Evolutionary conservation across 2,888 invertebrate species (phyloP).

Genomic region (Synanthedon andrenaeformis): DNA sequence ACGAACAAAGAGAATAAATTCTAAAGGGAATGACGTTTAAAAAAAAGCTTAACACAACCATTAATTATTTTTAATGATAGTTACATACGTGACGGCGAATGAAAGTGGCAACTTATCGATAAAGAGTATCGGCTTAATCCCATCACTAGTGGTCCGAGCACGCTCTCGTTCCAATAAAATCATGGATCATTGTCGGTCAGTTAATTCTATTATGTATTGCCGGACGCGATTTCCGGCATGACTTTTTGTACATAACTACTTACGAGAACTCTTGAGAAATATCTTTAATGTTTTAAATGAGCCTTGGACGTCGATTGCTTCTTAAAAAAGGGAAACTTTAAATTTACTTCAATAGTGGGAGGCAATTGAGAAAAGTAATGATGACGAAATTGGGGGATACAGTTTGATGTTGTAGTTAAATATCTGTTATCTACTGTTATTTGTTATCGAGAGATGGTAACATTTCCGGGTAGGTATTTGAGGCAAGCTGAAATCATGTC

Average conservation of each 20-base stretch:
- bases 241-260: neutral
- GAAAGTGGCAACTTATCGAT: slow-evolving; percentile 10
- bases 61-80: neutral
- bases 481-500: too few species aligned
- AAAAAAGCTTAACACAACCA: neutral
- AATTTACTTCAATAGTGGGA: too few species aligned
- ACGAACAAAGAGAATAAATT: too few species aligned
- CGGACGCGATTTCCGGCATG: neutral
- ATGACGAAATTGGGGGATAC: too few species aligned
- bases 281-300: neutral
- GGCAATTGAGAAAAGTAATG: too few species aligned
- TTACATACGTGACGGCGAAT: neutral
- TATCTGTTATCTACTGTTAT: too few species aligned
- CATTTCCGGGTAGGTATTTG: too few species aligned
- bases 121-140: slow-evolving; percentile 6
- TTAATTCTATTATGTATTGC: slow-evolving; percentile 15
- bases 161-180: neutral
- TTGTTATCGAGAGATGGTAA: too few species aligned
- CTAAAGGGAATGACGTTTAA: too few species aligned
- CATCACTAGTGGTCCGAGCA: neutral
- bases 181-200: slow-evolving; percentile 20
- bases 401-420: too few species aligned
- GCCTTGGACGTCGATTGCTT: neutral
- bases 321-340: neutral
- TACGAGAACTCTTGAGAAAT: neutral